Conservation (phyloP, 2,888 invertebrate species). For the Mythimna lalbum region DNA sequence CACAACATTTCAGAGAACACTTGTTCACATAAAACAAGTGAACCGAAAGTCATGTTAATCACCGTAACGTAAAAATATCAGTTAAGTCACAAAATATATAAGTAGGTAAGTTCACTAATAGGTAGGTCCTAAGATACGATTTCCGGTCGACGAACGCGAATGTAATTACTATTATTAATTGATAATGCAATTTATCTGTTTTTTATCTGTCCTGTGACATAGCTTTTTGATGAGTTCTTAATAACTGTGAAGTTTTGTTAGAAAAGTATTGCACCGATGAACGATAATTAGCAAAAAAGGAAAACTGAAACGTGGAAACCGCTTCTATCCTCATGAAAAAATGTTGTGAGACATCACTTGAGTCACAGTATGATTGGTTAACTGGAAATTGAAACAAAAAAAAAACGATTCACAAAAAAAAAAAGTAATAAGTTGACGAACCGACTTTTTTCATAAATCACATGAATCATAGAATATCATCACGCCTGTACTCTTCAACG, state of each 20-base stretch:
- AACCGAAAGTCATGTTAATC: conserved; percentile 19
- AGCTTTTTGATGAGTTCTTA: conserved; percentile 23
- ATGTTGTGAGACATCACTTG: neutral
- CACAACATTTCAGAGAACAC: neutral
- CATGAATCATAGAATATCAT: neutral
- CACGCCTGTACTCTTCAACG: neutral
- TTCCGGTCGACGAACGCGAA: conserved; percentile 3
- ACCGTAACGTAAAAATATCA: neutral
- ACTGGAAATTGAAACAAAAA: no score
- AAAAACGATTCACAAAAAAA: no score
- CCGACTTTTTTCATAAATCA: neutral
- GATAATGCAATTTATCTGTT: conserved; percentile 21
- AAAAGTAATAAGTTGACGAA: no score
- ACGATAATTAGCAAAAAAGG: neutral
- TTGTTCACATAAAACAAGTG: conserved; percentile 13
- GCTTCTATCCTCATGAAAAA: neutral
- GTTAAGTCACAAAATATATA: no score
- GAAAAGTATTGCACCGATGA: neutral
- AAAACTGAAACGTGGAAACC: conserved; percentile 7
- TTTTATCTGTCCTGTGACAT: conserved; percentile 15
- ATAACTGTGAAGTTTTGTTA: conserved; percentile 22
- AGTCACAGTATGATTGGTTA: no score
- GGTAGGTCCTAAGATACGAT: neutral
- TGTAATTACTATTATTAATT: conserved; percentile 25
- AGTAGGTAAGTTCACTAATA: neutral